Percentiles rank a stretch among this genome's conserved stretches.
Evolutionary conservation across 2,888 invertebrate genomes (phyloP).

Genomic region (Epirrhoe alternata): DNA sequence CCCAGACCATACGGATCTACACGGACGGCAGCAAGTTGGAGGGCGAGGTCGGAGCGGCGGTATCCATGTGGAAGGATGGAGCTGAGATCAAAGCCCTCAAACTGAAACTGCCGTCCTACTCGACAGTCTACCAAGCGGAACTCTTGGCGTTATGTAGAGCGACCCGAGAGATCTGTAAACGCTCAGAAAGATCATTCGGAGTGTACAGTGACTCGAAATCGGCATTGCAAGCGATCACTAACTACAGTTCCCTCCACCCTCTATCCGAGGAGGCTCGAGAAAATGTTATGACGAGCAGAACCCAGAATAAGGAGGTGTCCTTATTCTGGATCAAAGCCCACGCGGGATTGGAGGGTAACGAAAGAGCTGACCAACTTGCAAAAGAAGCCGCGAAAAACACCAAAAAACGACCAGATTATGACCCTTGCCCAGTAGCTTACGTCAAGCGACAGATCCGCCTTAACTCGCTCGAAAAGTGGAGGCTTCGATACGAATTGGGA

Average conservation of each 20-base stretch:
- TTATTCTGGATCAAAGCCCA: neutral
- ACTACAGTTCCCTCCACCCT: neutral
- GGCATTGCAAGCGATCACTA: neutral
- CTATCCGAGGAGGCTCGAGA: conserved; percentile 4
- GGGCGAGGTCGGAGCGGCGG: neutral
- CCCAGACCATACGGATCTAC: conserved; percentile 2
- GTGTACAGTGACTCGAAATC: neutral
- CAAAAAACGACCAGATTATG: too few relatives aligned
- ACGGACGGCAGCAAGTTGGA: conserved; percentile 20
- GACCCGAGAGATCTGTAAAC: neutral
- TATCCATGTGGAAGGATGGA: neutral
- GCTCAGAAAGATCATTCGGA: neutral
- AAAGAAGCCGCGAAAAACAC: neutral
- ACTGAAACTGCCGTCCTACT: conserved; percentile 3
- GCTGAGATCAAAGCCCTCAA: neutral
- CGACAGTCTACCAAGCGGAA: conserved; percentile 20
- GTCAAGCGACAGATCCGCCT: too few relatives aligned
- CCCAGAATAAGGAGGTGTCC: neutral
- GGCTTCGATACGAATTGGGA: too few relatives aligned
- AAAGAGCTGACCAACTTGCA: conserved; percentile 2
- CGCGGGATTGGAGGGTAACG: conserved; percentile 3
- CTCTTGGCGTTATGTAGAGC: conserved; percentile 14
- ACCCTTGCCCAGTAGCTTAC: too few relatives aligned
- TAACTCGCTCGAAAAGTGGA: too few relatives aligned
- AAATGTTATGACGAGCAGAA: neutral